These are phyloP conservation scores for Calliphora vicina DNA, from an alignment of 1,140 invertebrate species.

Conservation along the genomic window DNA sequence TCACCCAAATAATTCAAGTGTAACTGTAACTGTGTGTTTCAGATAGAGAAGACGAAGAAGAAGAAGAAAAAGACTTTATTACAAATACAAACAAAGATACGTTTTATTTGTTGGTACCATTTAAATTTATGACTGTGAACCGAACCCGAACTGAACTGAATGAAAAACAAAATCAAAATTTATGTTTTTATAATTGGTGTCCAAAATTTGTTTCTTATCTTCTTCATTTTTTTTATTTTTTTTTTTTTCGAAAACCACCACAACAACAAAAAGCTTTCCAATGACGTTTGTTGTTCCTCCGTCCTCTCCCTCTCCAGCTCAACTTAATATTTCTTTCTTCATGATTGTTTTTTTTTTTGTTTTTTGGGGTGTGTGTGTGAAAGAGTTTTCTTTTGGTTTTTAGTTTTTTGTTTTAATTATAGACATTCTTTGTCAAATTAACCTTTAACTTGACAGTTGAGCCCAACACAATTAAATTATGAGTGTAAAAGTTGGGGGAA, in stretches of 20 bases:
- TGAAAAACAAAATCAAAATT: conserved; percentile 24
- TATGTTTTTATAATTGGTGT: conserved; percentile 31
- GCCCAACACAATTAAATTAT: conserved; percentile 23
- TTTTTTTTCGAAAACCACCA: background rate
- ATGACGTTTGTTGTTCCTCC: background rate
- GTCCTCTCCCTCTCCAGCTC: background rate
- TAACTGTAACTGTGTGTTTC: too few species aligned
- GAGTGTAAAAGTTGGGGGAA: background rate
- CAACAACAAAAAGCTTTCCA: background rate
- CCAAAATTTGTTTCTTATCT: conserved; percentile 30
- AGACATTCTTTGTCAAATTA: conserved; percentile 33
- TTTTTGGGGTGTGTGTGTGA: background rate
- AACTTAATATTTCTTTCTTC: background rate
- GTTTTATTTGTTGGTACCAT: background rate
- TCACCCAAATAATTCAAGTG: background rate
- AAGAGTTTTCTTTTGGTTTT: background rate
- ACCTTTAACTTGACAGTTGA: conserved; percentile 27
- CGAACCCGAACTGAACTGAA: background rate
- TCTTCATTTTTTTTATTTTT: too few species aligned
- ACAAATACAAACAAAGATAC: too few species aligned
- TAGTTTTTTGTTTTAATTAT: conserved; percentile 14
- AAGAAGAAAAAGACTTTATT: too few species aligned
- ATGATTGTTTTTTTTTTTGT: background rate
- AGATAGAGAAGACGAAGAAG: too few species aligned
- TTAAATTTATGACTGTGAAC: background rate